These are phyloP conservation scores for Heliornis fulica DNA, from an alignment of 2,113 vertebrate genomes.

Conservation along the genomic window DNA sequence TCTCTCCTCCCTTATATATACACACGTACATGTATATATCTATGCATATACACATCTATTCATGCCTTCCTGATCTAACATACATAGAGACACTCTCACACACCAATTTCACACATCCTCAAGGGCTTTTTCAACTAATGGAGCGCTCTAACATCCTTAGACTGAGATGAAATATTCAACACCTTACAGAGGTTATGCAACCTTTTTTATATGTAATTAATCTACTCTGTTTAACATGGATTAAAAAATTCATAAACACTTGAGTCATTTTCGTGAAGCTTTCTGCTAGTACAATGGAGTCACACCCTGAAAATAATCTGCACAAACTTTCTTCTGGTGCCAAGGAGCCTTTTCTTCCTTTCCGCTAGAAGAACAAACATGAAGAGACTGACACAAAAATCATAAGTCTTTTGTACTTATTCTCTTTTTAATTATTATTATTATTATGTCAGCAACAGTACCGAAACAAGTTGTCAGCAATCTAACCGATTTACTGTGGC, in stretches of 20 bases:
- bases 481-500: neutral
- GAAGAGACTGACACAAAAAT: neutral
- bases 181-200: slow-evolving; percentile 38
- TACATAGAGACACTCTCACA: neutral
- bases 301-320: neutral
- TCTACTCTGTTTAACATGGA: neutral
- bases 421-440: neutral
- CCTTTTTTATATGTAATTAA: slow-evolving; percentile 40
- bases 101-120: neutral
- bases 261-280: slow-evolving; percentile 1
- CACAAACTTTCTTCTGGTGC: neutral
- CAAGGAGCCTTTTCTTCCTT: neutral
- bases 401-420: neutral
- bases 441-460: neutral
- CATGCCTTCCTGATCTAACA: neutral
- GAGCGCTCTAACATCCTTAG: slow-evolving; percentile 25
- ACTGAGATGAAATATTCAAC: slow-evolving; percentile 62
- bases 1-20: neutral
- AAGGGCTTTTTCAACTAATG: slow-evolving; percentile 52
- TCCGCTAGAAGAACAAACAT: neutral
- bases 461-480: neutral
- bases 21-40: neutral
- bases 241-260: slow-evolving; percentile 59
- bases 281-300: neutral
- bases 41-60: neutral